phyloP scores from a whole-genome alignment of 1,140 invertebrate genomes.

The Eubasilissa regina region DNA sequence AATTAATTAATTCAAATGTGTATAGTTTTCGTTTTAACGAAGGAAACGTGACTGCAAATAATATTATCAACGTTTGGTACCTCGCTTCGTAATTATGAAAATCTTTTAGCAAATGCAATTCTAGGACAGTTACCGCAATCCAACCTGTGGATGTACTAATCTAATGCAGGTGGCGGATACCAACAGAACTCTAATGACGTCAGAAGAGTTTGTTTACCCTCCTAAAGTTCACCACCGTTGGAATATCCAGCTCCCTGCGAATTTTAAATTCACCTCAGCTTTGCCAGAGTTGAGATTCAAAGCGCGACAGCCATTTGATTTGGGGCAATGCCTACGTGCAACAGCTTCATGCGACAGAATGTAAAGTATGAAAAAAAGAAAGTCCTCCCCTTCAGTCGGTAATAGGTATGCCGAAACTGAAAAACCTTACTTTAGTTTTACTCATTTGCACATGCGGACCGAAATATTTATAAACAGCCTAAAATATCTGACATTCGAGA shows the following conservation, averaged over 20 bases:
- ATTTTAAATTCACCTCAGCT: conserved; percentile 44
- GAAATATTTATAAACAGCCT: too few relatives aligned
- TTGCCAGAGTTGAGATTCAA: conserved; percentile 16
- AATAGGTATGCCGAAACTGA: too few relatives aligned
- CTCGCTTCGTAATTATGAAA: too few relatives aligned
- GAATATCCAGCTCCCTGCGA: conserved; percentile 3
- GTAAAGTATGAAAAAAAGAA: conserved; percentile 12
- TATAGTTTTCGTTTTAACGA: too few relatives aligned
- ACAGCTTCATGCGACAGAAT: conserved; percentile 28
- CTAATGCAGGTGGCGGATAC: conserved; percentile 19
- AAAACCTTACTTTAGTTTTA: too few relatives aligned
- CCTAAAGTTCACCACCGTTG: conserved; percentile 15
- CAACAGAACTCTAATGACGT: conserved; percentile 15
- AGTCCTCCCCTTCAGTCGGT: neutral
- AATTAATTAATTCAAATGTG: too few relatives aligned
- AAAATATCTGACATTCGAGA: too few relatives aligned
- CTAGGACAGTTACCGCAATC: too few relatives aligned
- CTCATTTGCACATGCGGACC: too few relatives aligned
- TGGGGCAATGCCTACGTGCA: conserved; percentile 41
- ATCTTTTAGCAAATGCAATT: too few relatives aligned
- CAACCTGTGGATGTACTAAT: neutral
- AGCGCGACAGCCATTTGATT: conserved; percentile 43
- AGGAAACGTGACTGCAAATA: too few relatives aligned
- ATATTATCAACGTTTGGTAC: too few relatives aligned
- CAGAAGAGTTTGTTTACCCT: conserved; percentile 30